These are phyloP conservation scores for Eudyptes chrysolophus DNA, from an alignment of 2,113 vertebrate species.

Conservation along the genomic window DNA sequence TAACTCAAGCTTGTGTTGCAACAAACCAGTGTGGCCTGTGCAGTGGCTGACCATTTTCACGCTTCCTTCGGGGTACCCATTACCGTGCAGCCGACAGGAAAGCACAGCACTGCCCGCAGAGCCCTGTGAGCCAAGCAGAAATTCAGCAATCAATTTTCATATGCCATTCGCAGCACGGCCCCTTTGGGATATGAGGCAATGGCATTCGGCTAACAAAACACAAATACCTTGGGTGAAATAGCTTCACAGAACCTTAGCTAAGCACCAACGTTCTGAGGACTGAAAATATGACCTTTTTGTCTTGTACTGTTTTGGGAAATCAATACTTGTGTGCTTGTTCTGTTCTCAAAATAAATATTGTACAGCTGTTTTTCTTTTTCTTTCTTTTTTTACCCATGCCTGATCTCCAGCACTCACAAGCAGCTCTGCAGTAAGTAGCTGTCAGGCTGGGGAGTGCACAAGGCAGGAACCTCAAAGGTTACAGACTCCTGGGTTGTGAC, in stretches of 20 bases:
- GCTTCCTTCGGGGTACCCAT: neutral
- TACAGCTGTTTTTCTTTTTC: neutral
- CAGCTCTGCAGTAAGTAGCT: neutral
- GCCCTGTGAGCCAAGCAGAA: neutral
- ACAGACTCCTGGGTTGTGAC: neutral
- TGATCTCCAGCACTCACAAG: neutral
- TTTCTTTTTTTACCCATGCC: neutral
- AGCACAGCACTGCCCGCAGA: neutral
- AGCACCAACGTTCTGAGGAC: neutral
- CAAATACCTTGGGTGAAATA: neutral
- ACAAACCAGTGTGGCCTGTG: rapidly evolving
- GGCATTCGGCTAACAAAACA: neutral
- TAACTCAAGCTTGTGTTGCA: neutral
- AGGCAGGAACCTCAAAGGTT: neutral
- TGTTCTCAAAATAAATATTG: conserved; percentile 12
- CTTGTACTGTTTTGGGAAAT: conserved; percentile 15
- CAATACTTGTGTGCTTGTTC: neutral
- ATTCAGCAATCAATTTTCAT: neutral
- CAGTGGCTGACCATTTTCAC: neutral
- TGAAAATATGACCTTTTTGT: neutral
- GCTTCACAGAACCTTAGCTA: neutral
- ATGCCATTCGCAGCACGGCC: neutral
- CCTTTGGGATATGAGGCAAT: neutral
- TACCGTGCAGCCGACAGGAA: rapidly evolving
- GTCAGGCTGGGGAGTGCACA: neutral